These are phyloP conservation scores for Bombus vancouverensis DNA, from an alignment of 1,140 invertebrate species.

Conservation along the genomic window DNA sequence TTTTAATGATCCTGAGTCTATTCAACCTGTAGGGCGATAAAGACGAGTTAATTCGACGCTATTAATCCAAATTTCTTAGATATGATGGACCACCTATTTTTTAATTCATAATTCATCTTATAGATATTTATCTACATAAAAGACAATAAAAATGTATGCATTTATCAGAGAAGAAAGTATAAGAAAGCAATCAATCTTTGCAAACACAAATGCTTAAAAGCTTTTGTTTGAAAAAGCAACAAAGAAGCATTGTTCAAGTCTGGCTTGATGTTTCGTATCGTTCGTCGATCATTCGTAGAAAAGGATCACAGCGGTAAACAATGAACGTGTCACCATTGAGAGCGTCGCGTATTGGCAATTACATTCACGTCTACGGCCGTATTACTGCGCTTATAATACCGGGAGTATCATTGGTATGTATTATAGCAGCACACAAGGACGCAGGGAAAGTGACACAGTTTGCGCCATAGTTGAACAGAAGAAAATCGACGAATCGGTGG, in stretches of 20 bases:
- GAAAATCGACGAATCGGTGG: background rate
- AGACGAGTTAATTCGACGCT: too few relatives aligned
- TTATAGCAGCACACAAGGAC: background rate
- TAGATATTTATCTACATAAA: too few relatives aligned
- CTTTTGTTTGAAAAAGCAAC: background rate
- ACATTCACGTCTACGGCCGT: conserved; percentile 33
- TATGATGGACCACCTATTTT: too few relatives aligned
- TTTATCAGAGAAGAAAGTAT: background rate
- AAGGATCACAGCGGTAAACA: conserved; percentile 8
- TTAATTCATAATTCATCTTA: too few relatives aligned
- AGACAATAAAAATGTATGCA: background rate
- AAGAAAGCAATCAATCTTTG: background rate
- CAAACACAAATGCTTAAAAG: background rate
- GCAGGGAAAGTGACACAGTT: conserved; percentile 46
- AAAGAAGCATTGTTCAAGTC: background rate
- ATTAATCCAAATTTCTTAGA: too few relatives aligned
- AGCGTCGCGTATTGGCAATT: conserved; percentile 23
- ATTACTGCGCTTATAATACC: conserved; percentile 15
- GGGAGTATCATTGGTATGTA: background rate
- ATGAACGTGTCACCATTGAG: background rate
- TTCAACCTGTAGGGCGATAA: too few relatives aligned
- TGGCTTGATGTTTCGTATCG: background rate
- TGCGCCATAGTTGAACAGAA: background rate
- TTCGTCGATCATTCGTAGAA: background rate
- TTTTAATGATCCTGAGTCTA: too few relatives aligned